Evolutionary conservation across 2,797 vertebrate genomes (phyloP), one percentile per base, ranked within the genome.

Genomic region (Smutsia temminckii): DNA sequence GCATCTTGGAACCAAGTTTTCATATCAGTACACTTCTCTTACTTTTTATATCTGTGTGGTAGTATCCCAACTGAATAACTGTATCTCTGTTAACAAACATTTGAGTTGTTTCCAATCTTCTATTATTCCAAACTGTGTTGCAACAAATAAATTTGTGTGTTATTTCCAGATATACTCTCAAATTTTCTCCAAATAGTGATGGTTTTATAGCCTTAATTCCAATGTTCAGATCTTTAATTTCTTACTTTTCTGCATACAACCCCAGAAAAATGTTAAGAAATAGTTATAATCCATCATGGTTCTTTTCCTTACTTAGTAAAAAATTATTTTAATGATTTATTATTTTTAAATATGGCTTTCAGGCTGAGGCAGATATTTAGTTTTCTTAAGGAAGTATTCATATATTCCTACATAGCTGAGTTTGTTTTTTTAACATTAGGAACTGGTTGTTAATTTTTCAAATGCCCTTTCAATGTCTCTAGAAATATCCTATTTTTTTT

Each of bases 371-470:
- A n/a, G 68, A 46, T 74, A 25, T 42, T 90, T 93, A 71, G 72
- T 69, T n/a, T 69, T 80, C 6, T 53, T 68, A 77, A 74, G 21
- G 27, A 87, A 68, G n/a, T 40, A 92, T 78, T 63, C 11, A 74
- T 66, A 9, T 34, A 37, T 77, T 79, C 53, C 21, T 68, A 64
- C 40, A 64, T 75, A 64, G 68, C 5, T 55, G 25, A 59, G 51
- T 63, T 46, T 46, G 46, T 46, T 46, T 11, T 46, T 46, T 46
- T 46, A 46, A 46, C 66, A 84, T 66, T 8, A 87, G 57, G 42
- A 90, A 88, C n/a, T 66, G 29, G 4, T 12, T 94, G 9, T 59
- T 78, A 93, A 40, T 13, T 89, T 91, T 74, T 86, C 69, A 93
- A 72, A 89, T 66, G 5, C 2, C 13, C 49, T 59, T 53, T 85